Conservation (phyloP, 2,888 invertebrate genomes). For the Venusia cambrica region DNA sequence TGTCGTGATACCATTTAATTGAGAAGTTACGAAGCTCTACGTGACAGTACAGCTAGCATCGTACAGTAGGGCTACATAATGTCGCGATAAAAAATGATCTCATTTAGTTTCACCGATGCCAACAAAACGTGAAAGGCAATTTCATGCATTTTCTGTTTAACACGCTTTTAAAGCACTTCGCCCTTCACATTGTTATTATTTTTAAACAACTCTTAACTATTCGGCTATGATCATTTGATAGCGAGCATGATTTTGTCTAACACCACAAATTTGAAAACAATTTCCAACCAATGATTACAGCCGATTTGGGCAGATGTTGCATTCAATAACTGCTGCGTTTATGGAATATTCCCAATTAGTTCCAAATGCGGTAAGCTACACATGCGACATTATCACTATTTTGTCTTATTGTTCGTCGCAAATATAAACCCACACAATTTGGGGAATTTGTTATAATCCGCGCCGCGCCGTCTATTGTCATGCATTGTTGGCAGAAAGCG, state of each 20-base stretch:
- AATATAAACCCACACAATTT: conserved; percentile 79
- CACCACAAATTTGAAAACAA: conserved; percentile 18
- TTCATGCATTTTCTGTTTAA: conserved; percentile 74
- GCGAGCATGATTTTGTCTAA: conserved; percentile 9
- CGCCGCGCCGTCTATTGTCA: conserved; percentile 67
- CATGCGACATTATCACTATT: conserved; percentile 77
- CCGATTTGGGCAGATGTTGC: conserved; percentile 64
- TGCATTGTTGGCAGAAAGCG: conserved; percentile 55
- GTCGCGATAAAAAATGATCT: conserved; percentile 65
- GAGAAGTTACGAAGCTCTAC: conserved; percentile 51
- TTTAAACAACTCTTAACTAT: conserved; percentile 33
- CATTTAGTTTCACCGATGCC: conserved; percentile 67
- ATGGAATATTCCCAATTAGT: conserved; percentile 77
- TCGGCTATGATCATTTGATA: conserved; percentile 18
- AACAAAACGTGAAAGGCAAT: conserved; percentile 76
- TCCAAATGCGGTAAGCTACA: conserved; percentile 74
- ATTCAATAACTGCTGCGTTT: conserved; percentile 60
- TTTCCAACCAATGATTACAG: conserved; percentile 29
- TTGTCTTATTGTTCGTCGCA: conserved; percentile 73
- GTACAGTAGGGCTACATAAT: conserved; percentile 41
- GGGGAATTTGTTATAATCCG: conserved; percentile 78
- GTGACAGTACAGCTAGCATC: conserved; percentile 44
- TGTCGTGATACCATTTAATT: conserved; percentile 34
- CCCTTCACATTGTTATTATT: conserved; percentile 69
- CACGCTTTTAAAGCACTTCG: conserved; percentile 66